phyloP scores from a whole-genome alignment of 1,140 invertebrate species.

The Dendrolimus kikuchii region DNA sequence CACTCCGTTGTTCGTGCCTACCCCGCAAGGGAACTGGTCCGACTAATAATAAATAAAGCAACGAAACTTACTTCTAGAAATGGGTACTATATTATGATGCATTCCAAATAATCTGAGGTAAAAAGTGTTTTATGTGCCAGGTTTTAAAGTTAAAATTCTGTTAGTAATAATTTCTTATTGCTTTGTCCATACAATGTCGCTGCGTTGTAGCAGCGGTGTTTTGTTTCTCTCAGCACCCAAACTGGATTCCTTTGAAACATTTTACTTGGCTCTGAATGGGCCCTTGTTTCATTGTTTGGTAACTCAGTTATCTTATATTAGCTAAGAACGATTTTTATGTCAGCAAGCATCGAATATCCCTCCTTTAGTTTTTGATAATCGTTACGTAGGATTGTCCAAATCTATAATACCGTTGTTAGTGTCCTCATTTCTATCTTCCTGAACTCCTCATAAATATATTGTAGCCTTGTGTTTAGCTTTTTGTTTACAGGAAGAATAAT shows the following conservation, averaged over 20 bases:
- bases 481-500: too few species aligned
- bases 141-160: conserved; percentile 4
- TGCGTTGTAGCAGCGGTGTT: conserved; percentile 12
- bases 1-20: too few species aligned
- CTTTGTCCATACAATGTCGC: conserved; percentile 7
- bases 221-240: conserved; percentile 24
- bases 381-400: too few species aligned
- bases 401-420: too few species aligned
- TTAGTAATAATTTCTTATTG: background rate
- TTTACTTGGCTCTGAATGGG: conserved; percentile 28
- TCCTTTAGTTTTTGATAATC: too few species aligned
- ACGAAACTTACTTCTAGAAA: conserved; percentile 14
- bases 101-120: background rate
- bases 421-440: too few species aligned
- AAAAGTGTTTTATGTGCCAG: conserved; percentile 1
- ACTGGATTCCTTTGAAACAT: conserved; percentile 37
- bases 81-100: conserved; percentile 11
- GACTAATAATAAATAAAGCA: conserved; percentile 7
- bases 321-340: conserved; percentile 8
- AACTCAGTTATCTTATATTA: conserved; percentile 14
- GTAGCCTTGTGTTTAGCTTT: too few species aligned
- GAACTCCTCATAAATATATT: too few species aligned
- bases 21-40: background rate
- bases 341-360: background rate
- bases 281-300: conserved; percentile 30